phyloP scores from a whole-genome alignment of 2,888 invertebrate species.

The Sphaeridia pumilis region DNA sequence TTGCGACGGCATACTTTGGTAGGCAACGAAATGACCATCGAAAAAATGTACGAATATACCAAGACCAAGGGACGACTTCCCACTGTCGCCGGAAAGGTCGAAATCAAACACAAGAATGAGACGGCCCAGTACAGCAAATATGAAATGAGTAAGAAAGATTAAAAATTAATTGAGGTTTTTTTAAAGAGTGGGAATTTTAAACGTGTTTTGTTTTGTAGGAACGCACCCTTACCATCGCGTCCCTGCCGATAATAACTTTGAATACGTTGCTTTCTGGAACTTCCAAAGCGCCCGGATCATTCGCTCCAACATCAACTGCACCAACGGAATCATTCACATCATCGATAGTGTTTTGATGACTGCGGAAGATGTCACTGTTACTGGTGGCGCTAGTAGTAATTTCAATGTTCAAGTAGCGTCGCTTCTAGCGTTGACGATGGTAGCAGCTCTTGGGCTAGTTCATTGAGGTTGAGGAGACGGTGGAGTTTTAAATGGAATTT shows the following conservation, averaged over 20 bases:
- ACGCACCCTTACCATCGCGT: constrained; percentile 5
- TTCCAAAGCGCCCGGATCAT: constrained; percentile 70
- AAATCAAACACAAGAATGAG: constrained; percentile 27
- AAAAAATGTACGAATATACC: constrained; percentile 56
- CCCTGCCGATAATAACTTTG: constrained; percentile 38
- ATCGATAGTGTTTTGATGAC: constrained; percentile 76
- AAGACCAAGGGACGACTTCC: constrained; percentile 46
- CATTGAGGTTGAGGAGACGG: too few species aligned
- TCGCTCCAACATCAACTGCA: constrained; percentile 86
- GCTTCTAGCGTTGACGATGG: too few species aligned
- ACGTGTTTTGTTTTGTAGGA: constrained; percentile 4
- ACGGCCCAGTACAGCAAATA: constrained; percentile 10
- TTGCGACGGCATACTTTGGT: constrained; percentile 80
- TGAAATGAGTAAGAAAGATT: background rate
- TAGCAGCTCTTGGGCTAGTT: background rate
- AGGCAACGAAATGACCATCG: constrained; percentile 68
- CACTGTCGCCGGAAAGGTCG: constrained; percentile 27
- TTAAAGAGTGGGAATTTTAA: background rate
- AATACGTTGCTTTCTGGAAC: constrained; percentile 74
- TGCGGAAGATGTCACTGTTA: constrained; percentile 66
- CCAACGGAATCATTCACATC: constrained; percentile 90
- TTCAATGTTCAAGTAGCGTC: background rate
- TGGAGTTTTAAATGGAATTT: background rate
- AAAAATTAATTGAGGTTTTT: background rate
- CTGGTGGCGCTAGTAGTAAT: background rate